A percentile compares a stretch with the other conserved stretches of the same genome.
These are phyloP conservation scores for Drosophila tripunctata DNA, from an alignment of 2,888 invertebrate genomes.

Conservation along the genomic window DNA sequence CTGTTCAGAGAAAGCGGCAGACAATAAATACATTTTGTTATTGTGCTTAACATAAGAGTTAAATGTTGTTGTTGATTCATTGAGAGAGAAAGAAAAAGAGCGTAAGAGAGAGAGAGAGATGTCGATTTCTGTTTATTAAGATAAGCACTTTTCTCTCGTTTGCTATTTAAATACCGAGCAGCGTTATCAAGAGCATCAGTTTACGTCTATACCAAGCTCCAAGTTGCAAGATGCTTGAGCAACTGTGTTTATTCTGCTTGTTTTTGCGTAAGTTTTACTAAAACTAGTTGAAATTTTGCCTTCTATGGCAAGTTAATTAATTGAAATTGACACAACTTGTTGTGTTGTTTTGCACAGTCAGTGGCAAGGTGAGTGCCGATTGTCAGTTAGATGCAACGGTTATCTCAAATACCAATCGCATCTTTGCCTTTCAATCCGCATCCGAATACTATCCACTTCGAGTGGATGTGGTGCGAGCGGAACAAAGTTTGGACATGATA, in stretches of 20 bases:
- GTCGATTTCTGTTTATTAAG: no score
- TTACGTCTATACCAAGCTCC: no score
- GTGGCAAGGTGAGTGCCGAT: conserved; percentile 22
- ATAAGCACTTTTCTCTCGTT: not conserved
- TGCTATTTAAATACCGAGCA: not conserved
- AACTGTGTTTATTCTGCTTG: not conserved
- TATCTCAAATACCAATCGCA: conserved; percentile 30
- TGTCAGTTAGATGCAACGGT: conserved; percentile 20
- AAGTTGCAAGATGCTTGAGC: conserved; percentile 27
- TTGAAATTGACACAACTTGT: conserved; percentile 2
- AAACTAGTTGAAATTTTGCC: not conserved
- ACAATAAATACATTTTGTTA: no score
- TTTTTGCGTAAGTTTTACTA: conserved; percentile 11
- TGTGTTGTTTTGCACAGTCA: conserved; percentile 32
- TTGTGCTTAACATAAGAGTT: no score
- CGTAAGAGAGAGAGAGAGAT: no score
- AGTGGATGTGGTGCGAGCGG: conserved; percentile 11
- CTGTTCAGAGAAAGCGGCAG: no score
- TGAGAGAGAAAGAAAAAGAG: no score
- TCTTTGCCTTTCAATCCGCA: conserved; percentile 23
- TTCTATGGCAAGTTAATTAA: not conserved
- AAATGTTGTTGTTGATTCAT: no score
- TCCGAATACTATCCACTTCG: conserved; percentile 14
- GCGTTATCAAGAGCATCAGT: conserved; percentile 21
- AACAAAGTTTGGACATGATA: conserved; percentile 22